Evolutionary conservation across 2,888 invertebrate species (phyloP).

Genomic region (Platycheirus albimanus): DNA sequence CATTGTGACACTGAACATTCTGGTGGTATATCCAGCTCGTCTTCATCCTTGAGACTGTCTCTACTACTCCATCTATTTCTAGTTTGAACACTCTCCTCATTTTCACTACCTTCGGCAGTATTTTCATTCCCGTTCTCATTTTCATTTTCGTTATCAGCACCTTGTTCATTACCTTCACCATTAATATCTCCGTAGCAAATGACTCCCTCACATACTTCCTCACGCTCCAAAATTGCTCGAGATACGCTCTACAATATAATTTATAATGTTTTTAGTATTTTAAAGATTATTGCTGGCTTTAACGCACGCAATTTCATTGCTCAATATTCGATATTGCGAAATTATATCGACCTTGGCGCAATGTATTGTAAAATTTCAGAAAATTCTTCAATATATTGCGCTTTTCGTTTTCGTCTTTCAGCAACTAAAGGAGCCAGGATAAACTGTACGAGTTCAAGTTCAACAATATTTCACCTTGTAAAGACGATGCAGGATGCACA

Average conservation of each 20-base stretch:
- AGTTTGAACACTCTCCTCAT: slow-evolving; percentile 62
- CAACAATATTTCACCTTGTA: too few relatives aligned
- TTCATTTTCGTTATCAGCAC: slow-evolving; percentile 11
- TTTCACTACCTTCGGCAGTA: slow-evolving; percentile 24
- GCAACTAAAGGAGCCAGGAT: too few relatives aligned
- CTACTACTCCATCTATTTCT: slow-evolving; percentile 31
- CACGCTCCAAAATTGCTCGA: slow-evolving; percentile 83
- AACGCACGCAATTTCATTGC: too few relatives aligned
- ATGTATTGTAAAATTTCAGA: too few relatives aligned
- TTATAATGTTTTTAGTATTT: not conserved
- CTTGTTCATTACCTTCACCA: not conserved
- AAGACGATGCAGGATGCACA: too few relatives aligned
- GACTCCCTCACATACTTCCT: slow-evolving; percentile 82
- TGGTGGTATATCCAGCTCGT: slow-evolving; percentile 80
- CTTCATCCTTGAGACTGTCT: slow-evolving; percentile 49
- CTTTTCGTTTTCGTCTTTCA: too few relatives aligned
- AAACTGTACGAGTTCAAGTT: too few relatives aligned
- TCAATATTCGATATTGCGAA: too few relatives aligned
- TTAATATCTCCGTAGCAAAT: slow-evolving; percentile 80
- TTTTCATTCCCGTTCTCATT: too few relatives aligned
- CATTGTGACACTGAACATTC: slow-evolving; percentile 88
- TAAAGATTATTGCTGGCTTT: too few relatives aligned
- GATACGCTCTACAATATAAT: slow-evolving; percentile 77
- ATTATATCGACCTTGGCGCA: too few relatives aligned
- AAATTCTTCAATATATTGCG: too few relatives aligned